Evolutionary conservation across 2,113 vertebrate genomes (phyloP), one percentile per base, ranked within the genome.

Genomic region (Glareola pratincola): DNA sequence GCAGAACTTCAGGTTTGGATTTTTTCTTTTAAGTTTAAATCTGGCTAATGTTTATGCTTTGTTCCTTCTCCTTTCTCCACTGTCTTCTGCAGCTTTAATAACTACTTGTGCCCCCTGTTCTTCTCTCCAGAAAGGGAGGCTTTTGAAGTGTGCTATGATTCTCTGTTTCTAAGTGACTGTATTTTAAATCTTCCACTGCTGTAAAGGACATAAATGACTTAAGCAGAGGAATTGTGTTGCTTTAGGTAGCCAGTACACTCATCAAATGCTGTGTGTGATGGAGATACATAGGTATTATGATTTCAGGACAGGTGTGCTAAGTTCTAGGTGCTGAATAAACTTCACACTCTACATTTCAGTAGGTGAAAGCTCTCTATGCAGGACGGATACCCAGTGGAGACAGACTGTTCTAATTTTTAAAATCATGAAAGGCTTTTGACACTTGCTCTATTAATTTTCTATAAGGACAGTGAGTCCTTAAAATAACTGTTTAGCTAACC

Each of bases 401-500:
- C 60, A 79, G 85, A 71, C 59, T 91, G 79, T 82, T 97, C 93
- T 91, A 92, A 97, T 97, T 97, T 97, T 96, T 96, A 74, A 96
- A 72, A 59, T 77, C 82, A 21, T 97, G 85, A 90, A 93, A 96
- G 87, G 62, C 95, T 97, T 97, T 98, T 97, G 94, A 96, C 94
- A 95, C 86, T 94, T 89, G 84, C 43, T 94, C 48, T 93, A 94
- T 97, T 98, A 95, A 96, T 97, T 98, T 98, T 97, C 91, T 83
- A 85, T 88, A 91, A 97, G 95, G 92, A 97, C 90, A 95, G 48
- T 4, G 59, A 97, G 85, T 97, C 88, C 97, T 97, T 97, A 98
- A 96, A 98, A 97, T 97, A 97, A 97, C 95, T 92, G 81, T 97
- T 98, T 97, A 96, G 97, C 88, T 97, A 97, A 97, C 94, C 95